Percentiles rank a stretch among this genome's conserved stretches.
phyloP scores from a whole-genome alignment of 35 echinoderm and acorn worm genomes.

The Eucidaris tribuloides region DNA sequence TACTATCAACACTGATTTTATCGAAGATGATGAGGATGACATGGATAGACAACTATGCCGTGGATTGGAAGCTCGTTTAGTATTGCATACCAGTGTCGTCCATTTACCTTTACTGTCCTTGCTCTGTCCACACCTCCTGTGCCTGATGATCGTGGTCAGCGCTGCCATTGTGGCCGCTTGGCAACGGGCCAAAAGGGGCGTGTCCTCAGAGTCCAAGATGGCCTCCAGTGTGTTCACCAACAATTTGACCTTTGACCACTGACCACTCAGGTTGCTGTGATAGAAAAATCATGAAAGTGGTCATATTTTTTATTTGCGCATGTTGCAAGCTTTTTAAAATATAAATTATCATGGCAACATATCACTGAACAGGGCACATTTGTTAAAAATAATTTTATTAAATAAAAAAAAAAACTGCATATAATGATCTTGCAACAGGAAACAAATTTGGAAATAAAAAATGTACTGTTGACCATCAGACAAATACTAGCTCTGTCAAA shows the following conservation, averaged over 20 bases:
- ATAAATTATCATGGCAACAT: not conserved
- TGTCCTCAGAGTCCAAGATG: constrained; percentile 15
- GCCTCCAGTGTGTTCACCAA: constrained; percentile 34
- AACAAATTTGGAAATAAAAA: too few relatives aligned
- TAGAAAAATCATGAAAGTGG: not conserved
- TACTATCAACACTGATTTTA: too few relatives aligned
- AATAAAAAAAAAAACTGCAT: too few relatives aligned
- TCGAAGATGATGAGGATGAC: too few relatives aligned
- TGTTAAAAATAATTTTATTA: too few relatives aligned
- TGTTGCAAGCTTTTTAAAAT: not conserved
- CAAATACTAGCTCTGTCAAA: too few relatives aligned
- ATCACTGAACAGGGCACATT: too few relatives aligned
- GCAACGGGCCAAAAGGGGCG: not conserved
- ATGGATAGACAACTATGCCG: too few relatives aligned
- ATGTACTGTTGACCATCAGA: too few relatives aligned
- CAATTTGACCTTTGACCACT: constrained; percentile 39
- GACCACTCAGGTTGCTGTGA: constrained; percentile 18
- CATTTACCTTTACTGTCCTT: constrained; percentile 18
- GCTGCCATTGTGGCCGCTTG: constrained; percentile 41
- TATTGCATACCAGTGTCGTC: too few relatives aligned
- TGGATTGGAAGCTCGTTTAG: too few relatives aligned
- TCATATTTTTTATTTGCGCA: not conserved
- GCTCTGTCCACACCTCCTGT: not conserved
- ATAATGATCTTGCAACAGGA: too few relatives aligned
- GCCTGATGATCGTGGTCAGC: constrained; percentile 10